These are phyloP conservation scores for Aeoliscus strigatus DNA, from an alignment of 2,797 vertebrate genomes.

Conservation along the genomic window DNA sequence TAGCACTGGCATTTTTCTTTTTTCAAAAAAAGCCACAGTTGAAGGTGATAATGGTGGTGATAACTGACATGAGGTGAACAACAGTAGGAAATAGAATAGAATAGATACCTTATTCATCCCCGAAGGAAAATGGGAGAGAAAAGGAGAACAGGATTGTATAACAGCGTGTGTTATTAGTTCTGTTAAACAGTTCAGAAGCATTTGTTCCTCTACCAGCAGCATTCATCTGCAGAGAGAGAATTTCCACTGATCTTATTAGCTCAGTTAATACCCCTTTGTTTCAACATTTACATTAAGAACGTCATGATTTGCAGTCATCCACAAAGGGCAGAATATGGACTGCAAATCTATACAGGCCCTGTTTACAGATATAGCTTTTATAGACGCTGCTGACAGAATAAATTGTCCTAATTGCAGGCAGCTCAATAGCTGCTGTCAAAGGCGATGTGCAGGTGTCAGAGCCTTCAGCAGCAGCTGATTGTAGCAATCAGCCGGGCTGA, in stretches of 20 bases:
- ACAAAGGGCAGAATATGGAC: constrained; percentile 21
- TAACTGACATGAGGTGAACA: too few relatives aligned
- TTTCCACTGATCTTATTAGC: constrained; percentile 37
- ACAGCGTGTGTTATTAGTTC: constrained; percentile 50
- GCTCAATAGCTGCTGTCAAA: constrained; percentile 52
- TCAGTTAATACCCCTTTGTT: constrained; percentile 32
- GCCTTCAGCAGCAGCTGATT: constrained; percentile 63
- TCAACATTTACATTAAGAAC: constrained; percentile 32
- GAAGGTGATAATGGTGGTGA: too few relatives aligned
- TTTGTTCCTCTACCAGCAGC: constrained; percentile 24
- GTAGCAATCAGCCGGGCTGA: constrained; percentile 72
- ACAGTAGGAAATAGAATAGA: too few relatives aligned
- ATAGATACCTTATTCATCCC: constrained; percentile 20
- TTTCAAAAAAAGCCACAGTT: too few relatives aligned
- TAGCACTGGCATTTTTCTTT: too few relatives aligned
- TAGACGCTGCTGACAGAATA: constrained; percentile 45
- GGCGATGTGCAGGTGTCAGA: constrained; percentile 70
- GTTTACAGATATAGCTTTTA: constrained; percentile 44
- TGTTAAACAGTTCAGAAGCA: constrained; percentile 25
- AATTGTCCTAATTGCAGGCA: constrained; percentile 67
- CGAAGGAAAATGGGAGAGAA: constrained; percentile 33
- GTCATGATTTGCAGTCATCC: constrained; percentile 35
- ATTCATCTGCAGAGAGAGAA: constrained; percentile 19
- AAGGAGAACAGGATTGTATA: constrained; percentile 57
- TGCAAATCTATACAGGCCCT: constrained; percentile 24